Evolutionary conservation across 2,888 invertebrate genomes (phyloP).

Genomic region (Acleris emargana): DNA sequence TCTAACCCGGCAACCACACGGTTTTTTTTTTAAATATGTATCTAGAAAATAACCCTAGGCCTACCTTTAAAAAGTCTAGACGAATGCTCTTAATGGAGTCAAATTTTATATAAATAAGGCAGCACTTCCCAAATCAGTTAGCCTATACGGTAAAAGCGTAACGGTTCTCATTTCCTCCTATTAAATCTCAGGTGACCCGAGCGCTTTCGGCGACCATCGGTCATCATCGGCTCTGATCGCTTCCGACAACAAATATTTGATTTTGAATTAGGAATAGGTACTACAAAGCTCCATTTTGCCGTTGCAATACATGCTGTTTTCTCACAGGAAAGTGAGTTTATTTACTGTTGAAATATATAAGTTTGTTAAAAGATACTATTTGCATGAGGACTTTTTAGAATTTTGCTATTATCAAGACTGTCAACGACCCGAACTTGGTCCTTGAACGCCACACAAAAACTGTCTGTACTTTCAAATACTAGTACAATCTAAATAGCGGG

Average conservation of each 20-base stretch:
- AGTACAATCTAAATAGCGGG: too few species aligned
- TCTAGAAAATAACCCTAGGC: too few species aligned
- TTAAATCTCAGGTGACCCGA: constrained; percentile 39
- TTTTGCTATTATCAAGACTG: not conserved
- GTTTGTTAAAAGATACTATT: too few species aligned
- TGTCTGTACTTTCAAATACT: too few species aligned
- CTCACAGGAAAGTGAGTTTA: not conserved
- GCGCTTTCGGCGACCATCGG: constrained; percentile 32
- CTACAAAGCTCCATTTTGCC: constrained; percentile 10
- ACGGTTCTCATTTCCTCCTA: constrained; percentile 42
- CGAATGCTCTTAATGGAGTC: too few species aligned
- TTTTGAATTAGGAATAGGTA: constrained; percentile 28
- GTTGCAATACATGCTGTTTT: not conserved
- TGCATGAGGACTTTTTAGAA: not conserved
- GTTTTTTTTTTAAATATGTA: too few species aligned
- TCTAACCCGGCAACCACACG: too few species aligned
- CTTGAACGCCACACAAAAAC: too few species aligned
- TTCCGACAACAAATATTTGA: constrained; percentile 58
- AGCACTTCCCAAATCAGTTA: constrained; percentile 12
- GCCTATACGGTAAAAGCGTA: constrained; percentile 30
- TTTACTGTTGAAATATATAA: too few species aligned
- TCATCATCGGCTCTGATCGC: constrained; percentile 56
- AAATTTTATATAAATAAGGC: not conserved
- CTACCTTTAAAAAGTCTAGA: too few species aligned
- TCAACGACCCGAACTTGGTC: too few species aligned